Conservation (phyloP, 1,140 invertebrate genomes). For the Aphaenogaster ashmeadi region DNA sequence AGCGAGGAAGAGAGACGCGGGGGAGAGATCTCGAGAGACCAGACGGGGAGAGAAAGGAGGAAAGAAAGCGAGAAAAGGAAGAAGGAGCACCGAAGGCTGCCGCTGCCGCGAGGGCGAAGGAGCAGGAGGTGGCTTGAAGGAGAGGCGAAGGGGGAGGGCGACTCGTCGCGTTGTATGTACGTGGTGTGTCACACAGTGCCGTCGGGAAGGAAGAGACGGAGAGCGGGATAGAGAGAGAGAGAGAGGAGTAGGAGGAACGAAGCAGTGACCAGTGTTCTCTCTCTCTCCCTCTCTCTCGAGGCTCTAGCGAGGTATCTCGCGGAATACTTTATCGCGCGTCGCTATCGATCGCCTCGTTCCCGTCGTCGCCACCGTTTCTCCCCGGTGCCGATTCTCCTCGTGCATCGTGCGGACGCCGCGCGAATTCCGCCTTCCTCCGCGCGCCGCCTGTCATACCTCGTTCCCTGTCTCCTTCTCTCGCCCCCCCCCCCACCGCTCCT, state of each 20-base stretch:
- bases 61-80: neutral
- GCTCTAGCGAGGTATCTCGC: neutral
- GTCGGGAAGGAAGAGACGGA: neutral
- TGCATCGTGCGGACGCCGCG: neutral
- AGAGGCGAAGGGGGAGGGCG: neutral
- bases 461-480: neutral
- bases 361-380: neutral
- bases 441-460: too few species aligned
- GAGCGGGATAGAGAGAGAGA: neutral
- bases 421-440: constrained; percentile 10
- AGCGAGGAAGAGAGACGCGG: neutral
- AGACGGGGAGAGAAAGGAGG: neutral
- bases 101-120: neutral
- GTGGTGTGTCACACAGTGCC: constrained; percentile 18
- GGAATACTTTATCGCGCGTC: constrained; percentile 19
- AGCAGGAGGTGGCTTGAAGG: neutral
- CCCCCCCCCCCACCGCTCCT: neutral
- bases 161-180: neutral
- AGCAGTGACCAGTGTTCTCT: constrained; percentile 11
- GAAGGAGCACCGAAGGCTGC: constrained; percentile 16
- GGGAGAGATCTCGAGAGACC: constrained; percentile 5
- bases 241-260: neutral
- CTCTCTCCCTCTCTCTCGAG: neutral
- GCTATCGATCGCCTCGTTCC: neutral
- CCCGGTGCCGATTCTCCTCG: neutral